Base-by-base conservation (phyloP, 2,113 vertebrate genomes). In the Fukomys damarensis region DNA sequence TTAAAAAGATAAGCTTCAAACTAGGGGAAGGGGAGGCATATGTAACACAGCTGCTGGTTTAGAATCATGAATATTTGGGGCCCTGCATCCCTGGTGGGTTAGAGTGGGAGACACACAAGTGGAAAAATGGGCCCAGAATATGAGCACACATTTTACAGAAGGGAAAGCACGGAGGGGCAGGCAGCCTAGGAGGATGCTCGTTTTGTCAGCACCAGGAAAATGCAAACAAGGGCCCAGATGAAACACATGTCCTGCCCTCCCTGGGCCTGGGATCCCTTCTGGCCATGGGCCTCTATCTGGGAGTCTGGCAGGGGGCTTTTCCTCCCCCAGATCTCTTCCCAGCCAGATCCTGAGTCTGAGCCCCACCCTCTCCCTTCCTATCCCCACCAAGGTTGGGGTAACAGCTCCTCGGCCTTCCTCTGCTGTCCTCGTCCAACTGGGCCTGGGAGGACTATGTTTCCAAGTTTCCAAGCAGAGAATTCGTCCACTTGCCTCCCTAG, bases 1-100 rank as follows among this genome's bases (percentile, higher is more conserved):
- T 32, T 61, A 52, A n/a, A n/a, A 88, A 86, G 86, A 38, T n/a
- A 79, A 96, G 56, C 56, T 54, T 89, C 58, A 91, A n/a, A 32
- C 30, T 54, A 61, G 76, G 59, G 19, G 30, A 49, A 52, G n/a
- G 35, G 46, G 10, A 81, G 24, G n/a, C 14, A 35, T 43, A 12
- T 35, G 14, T 58, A 13, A 49, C 74, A 49, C n/a, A n/a, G n/a
- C n/a, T n/a, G n/a, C n/a, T n/a, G 41, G 41, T 24, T 89, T 66
- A 49, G 26, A 92, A 84, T 74, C 17, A 54, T 35, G 35, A 91
- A 13, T 46, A 68, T 46, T 43, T 49, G 24, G 66, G 26, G 20
- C 65, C 43, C 26, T 49, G 41, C 26, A 8, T 8, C 74, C 54
- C 30, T 82, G 16, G 46, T 1, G 2, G 4, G 11, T 35, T 14